Base-by-base conservation (phyloP, 2,113 vertebrate genomes). In the Patagioenas fasciata region DNA sequence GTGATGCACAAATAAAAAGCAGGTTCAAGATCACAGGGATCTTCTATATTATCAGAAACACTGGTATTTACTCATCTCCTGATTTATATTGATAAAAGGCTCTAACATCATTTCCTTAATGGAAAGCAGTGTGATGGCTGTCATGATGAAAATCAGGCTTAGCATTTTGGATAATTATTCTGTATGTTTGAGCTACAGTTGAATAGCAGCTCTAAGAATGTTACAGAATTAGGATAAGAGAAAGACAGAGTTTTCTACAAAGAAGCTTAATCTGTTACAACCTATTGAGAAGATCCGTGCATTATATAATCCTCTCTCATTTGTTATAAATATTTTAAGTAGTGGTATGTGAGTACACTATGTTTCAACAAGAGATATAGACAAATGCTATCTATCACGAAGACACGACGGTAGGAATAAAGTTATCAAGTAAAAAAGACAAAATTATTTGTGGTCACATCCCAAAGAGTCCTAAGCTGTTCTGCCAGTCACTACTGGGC, bases 181-280 rank as follows among this genome's bases (percentile, higher is more conserved):
- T 89, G 32, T 66, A 47, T 89, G 15, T 89, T 83, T 94, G 95
- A 94, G 84, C 91, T 97, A 82, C 91, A 96, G 48, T 34, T 72
- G 72, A 80, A 81, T 77, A 80, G 86, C 40, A 65, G 81, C 66
- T 91, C 64, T 92, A 97, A 97, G 96, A 95, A 95, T 3, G 5
- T 29, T 54, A 86, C 71, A 93, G 96, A 95, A 97, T 94, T 85
- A 96, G 92, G 75, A 96, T 95, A 40, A 96, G 72, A 93, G 90
- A 97, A 50, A 86, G 97, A 38, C 4, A 40, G 0, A 10, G 13
- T 89, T 97, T 96, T 88, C 91, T 51, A 61, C 70, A 72, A 93
- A 97, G 85, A 91, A 95, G 74, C 88, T 94, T 66, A 42, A 71
- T 69, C 29, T 79, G 53, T 83, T 93, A 29, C 31, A 47, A 48